Evolutionary conservation across 2,797 vertebrate genomes (phyloP).

Genomic region (Neopelma chrysocephalum): DNA sequence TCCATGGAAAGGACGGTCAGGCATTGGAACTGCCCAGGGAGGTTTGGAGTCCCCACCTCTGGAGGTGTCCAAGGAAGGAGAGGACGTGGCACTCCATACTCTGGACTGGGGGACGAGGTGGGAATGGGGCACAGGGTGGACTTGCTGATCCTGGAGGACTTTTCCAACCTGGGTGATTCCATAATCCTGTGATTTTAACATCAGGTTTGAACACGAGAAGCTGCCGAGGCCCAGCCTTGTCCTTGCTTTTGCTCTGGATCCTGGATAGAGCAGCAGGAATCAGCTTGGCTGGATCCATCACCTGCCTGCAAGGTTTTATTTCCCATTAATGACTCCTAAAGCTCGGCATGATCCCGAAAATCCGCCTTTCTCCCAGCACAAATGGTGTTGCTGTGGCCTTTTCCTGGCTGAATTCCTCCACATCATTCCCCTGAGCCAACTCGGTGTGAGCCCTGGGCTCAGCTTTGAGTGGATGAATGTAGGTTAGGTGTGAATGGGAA

Average conservation of each 20-base stretch:
- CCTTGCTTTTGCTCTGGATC: background rate
- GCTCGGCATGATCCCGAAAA: background rate
- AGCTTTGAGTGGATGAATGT: background rate
- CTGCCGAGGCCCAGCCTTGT: background rate
- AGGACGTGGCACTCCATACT: background rate
- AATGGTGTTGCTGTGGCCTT: background rate
- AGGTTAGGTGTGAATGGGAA: slow-evolving; percentile 19
- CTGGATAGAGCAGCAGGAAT: background rate
- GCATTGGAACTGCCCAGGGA: background rate
- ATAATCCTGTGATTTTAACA: background rate
- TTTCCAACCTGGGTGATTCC: background rate
- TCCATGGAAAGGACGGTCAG: background rate
- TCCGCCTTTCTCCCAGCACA: background rate
- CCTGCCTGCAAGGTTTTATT: background rate
- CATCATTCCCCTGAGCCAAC: background rate
- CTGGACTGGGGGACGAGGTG: background rate
- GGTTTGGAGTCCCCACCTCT: background rate
- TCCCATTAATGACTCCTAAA: background rate
- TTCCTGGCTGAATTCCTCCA: background rate
- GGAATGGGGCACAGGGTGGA: background rate
- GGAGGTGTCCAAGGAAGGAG: background rate
- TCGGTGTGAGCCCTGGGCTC: background rate
- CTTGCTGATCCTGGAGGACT: background rate
- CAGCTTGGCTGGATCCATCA: background rate
- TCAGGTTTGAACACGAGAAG: background rate